Base-by-base conservation (phyloP, 1,140 invertebrate species). In the Archivesica marissinica region DNA sequence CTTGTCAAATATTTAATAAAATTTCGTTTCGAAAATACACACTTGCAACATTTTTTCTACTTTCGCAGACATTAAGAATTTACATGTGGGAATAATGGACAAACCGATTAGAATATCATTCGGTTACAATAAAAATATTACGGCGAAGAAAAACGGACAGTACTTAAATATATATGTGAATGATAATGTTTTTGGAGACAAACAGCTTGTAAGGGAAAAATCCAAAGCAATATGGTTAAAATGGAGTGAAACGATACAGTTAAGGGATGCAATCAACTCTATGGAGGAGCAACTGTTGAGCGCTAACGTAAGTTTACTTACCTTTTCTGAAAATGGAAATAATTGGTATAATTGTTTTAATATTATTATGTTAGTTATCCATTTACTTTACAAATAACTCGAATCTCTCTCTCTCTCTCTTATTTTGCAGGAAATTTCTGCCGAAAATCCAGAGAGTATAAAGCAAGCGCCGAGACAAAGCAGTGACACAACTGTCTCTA, bases 251-350 rank as follows among this genome's bases (percentile, higher is more conserved):
- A 52, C 41, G 6, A 11, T 74, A 25, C 25, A 25, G 28, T 30
- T 74, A 30, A 74, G 41, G 44, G 70, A 74, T 52, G 68, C 68
- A 23, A 72, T 72, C 35, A 72, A 72, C 68, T 41, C 68, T 25
- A 25, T 72, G 25, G 68, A 72, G 23, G 68, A 72, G 28, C 35
- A 44, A 15, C 35, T 39, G 35, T 41, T 72, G 25, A 41, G 68
- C 23, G 17, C 39, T 7, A 23, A 72, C 9, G 61, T 64, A 54
- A 54, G 50, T n/a, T 54, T n/a, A n/a, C n/a, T n/a, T n/a, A n/a
- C n/a, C n/a, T n/a, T n/a, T n/a, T n/a, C n/a, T n/a, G n/a, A n/a
- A n/a, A n/a, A n/a, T n/a, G n/a, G n/a, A n/a, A n/a, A n/a, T n/a
- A n/a, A n/a, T n/a, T n/a, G n/a, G n/a, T n/a, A n/a, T n/a, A n/a